These are phyloP conservation scores for Pseudomugil tenellus DNA, from an alignment of 2,797 vertebrate genomes.

Conservation along the genomic window DNA sequence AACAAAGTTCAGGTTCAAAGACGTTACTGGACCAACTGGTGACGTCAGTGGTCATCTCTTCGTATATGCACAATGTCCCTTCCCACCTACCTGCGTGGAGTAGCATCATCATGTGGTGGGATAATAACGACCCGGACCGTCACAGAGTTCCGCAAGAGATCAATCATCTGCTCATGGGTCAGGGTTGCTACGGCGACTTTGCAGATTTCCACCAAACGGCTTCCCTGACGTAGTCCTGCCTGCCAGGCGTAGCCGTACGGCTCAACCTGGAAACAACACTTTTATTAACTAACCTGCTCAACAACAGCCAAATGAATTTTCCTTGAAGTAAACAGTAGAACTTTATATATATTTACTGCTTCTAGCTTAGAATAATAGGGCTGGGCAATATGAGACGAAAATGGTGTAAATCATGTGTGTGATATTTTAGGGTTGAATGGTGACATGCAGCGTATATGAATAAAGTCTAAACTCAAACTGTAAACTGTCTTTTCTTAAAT, in stretches of 20 bases:
- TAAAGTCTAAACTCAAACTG: background rate
- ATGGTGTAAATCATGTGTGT: background rate
- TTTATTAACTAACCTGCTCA: background rate
- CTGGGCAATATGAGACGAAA: background rate
- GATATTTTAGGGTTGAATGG: background rate
- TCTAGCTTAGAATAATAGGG: background rate
- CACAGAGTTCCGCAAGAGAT: conserved; percentile 94
- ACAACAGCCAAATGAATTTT: background rate
- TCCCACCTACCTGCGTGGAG: conserved; percentile 90
- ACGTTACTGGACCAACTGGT: background rate
- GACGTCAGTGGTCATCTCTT: background rate
- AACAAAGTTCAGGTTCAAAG: background rate
- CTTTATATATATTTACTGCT: background rate
- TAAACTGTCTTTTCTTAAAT: background rate
- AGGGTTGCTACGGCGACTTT: conserved; percentile 96
- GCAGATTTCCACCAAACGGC: conserved; percentile 97
- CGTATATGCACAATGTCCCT: background rate
- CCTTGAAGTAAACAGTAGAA: background rate
- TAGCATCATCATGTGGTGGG: conserved; percentile 95
- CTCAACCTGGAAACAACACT: conserved; percentile 82
- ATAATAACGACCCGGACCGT: conserved; percentile 96
- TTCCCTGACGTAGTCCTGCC: conserved; percentile 95
- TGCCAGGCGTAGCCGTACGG: conserved; percentile 99
- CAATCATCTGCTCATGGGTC: conserved; percentile 99
- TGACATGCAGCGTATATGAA: background rate